Percentiles rank a stretch among this genome's conserved stretches.
Conservation (phyloP, 2,797 vertebrate genomes). For the Coracias cyanogaster region DNA sequence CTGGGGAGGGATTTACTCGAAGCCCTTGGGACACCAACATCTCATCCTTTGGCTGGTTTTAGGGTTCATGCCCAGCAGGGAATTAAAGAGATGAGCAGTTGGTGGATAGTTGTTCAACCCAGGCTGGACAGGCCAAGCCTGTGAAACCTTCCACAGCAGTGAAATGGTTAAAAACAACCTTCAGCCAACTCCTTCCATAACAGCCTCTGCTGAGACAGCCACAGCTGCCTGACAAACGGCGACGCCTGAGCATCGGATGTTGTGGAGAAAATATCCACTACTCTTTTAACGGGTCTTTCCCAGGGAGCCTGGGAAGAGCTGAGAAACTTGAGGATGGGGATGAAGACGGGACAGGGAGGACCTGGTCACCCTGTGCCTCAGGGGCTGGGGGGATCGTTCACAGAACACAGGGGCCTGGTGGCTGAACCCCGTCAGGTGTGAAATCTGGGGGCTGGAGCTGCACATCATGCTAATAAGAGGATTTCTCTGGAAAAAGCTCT, state of each 20-base stretch:
- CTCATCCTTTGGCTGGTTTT: not conserved
- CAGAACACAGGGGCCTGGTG: not conserved
- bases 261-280: rapidly evolving
- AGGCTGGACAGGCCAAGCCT: not conserved
- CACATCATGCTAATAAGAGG: not conserved
- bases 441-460: rapidly evolving
- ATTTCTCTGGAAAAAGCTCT: not conserved
- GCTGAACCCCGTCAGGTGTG: not conserved
- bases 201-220: not conserved
- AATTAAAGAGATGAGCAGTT: not conserved
- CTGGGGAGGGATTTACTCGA: not conserved
- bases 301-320: not conserved
- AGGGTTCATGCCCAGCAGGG: not conserved
- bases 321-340: not conserved
- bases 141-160: not conserved
- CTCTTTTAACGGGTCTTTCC: not conserved
- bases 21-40: not conserved
- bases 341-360: not conserved
- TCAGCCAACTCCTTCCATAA: not conserved
- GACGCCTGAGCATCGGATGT: not conserved
- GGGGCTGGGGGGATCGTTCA: rapidly evolving
- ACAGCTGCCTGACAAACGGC: not conserved
- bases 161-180: slow-evolving; percentile 21
- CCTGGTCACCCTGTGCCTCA: rapidly evolving
- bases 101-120: rapidly evolving